A percentile compares a stretch with the other conserved stretches of the same genome.
phyloP scores from a whole-genome alignment of 2,113 vertebrate genomes.

The Sphyrna mokarran region DNA sequence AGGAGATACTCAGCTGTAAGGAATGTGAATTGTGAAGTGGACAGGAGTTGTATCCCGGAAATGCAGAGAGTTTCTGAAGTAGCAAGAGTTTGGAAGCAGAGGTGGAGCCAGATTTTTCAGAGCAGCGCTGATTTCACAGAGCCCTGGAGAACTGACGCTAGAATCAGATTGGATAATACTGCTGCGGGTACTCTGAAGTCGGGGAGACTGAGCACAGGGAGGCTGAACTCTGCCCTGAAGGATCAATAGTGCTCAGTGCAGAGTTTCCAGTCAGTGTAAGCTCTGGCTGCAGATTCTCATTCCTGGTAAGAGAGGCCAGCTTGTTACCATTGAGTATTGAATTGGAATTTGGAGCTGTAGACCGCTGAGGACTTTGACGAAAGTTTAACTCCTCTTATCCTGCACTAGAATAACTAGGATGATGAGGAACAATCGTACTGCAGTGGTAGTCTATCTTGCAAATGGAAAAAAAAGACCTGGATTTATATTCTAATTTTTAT shows the following conservation, averaged over 20 bases:
- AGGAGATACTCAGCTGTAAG: background rate
- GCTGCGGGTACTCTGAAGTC: background rate
- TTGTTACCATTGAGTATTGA: background rate
- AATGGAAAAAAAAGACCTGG: background rate
- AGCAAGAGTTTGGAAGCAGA: background rate
- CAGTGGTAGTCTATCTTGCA: background rate
- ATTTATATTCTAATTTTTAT: background rate
- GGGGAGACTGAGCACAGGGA: background rate
- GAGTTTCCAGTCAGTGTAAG: background rate
- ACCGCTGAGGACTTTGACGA: background rate
- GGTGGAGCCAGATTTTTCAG: background rate
- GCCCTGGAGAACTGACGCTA: background rate
- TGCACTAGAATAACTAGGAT: background rate
- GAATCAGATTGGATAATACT: background rate
- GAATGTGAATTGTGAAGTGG: background rate
- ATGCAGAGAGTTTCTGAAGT: background rate
- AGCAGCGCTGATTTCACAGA: background rate
- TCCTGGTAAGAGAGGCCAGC: background rate
- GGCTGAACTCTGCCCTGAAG: background rate
- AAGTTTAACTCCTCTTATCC: background rate
- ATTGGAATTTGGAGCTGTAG: background rate
- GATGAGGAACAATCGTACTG: background rate
- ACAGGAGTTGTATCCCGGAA: background rate
- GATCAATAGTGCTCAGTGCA: background rate
- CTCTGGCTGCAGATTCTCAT: background rate